Conservation (phyloP, 2,113 vertebrate species). For the Spilogale gracilis region DNA sequence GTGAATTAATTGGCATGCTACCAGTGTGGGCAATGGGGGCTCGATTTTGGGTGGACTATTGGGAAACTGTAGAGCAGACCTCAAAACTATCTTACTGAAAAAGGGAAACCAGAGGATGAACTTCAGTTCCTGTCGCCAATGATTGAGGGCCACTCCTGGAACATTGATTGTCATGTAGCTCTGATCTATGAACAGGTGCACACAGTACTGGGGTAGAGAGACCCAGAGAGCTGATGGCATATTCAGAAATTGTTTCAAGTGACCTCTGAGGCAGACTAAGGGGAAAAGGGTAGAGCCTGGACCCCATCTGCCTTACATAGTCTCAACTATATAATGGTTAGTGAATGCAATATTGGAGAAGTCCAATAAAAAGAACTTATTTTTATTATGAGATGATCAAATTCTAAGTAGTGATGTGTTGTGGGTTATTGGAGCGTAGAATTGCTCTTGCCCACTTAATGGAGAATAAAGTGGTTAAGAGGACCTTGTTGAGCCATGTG, state of each 20-base stretch:
- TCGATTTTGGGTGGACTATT: not conserved
- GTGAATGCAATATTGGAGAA: not conserved
- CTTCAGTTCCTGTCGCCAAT: not conserved
- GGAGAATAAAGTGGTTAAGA: not conserved
- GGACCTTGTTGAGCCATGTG: not conserved
- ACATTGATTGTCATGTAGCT: not conserved
- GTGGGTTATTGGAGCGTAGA: not conserved
- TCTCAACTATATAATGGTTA: not conserved
- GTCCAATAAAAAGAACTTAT: not conserved
- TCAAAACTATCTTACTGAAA: not conserved
- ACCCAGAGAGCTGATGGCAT: not conserved
- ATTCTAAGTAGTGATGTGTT: not conserved
- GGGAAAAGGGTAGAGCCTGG: not conserved
- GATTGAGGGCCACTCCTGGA: not conserved
- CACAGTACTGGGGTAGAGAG: not conserved
- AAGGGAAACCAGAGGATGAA: not conserved
- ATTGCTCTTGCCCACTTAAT: not conserved
- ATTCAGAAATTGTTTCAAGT: not conserved
- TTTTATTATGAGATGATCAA: not conserved
- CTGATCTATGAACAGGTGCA: not conserved
- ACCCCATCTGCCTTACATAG: not conserved
- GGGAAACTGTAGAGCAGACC: not conserved
- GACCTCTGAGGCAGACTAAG: not conserved
- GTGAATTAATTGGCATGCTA: fast-evolving
- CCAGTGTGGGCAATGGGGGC: not conserved